Conservation (phyloP, 2,797 vertebrate species). For the Gambusia yucatana region DNA sequence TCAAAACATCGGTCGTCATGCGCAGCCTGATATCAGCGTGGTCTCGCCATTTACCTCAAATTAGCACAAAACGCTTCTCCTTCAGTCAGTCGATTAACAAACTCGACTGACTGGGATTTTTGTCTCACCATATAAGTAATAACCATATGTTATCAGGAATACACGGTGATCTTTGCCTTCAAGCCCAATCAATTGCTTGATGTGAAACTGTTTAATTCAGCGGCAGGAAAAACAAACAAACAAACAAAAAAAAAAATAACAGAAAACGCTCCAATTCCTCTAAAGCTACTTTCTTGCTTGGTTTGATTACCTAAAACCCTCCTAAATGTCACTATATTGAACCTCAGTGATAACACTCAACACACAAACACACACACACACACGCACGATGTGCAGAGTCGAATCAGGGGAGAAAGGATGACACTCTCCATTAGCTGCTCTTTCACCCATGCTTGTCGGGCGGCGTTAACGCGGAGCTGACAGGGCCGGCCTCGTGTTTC, state of each 20-base stretch:
- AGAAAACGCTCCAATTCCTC: slow-evolving; percentile 35
- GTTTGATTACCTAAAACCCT: slow-evolving; percentile 72
- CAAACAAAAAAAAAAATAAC: background rate
- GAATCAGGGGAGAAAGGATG: slow-evolving; percentile 49
- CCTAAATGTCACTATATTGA: slow-evolving; percentile 54
- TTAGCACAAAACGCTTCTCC: background rate
- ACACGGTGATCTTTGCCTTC: background rate
- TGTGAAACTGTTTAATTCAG: slow-evolving; percentile 51
- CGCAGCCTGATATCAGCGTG: slow-evolving; percentile 5
- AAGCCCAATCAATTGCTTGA: slow-evolving; percentile 4
- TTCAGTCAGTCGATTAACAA: slow-evolving; percentile 61
- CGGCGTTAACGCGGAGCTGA: slow-evolving; percentile 36
- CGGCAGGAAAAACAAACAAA: slow-evolving; percentile 18
- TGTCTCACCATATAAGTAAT: background rate
- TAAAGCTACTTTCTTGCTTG: slow-evolving; percentile 64
- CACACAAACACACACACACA: slow-evolving; percentile 11
- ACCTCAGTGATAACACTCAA: slow-evolving; percentile 47
- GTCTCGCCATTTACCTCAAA: background rate
- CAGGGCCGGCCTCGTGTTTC: slow-evolving; percentile 31
- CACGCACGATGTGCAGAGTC: slow-evolving; percentile 8
- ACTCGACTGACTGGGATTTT: background rate
- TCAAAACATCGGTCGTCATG: background rate
- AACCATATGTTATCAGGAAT: background rate
- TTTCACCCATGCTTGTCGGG: slow-evolving; percentile 40
- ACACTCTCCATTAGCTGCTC: slow-evolving; percentile 57